Evolutionary conservation across 2,888 invertebrate genomes (phyloP), one percentile per base, ranked within the genome.

Genomic region (Matsumyia berberina): DNA sequence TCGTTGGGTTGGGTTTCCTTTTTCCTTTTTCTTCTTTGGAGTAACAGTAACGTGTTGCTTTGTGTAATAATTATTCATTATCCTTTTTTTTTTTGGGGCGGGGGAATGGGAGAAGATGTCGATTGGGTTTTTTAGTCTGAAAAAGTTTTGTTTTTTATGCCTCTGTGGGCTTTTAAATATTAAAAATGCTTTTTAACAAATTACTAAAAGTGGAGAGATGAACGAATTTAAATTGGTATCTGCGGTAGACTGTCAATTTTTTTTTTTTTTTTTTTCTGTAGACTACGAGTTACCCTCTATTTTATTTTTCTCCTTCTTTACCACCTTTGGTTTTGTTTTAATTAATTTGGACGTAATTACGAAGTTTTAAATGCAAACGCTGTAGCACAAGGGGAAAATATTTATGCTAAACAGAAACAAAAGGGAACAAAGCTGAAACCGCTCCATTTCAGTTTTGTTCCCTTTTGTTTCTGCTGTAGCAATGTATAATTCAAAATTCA

Each of bases 271-370:
- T 11, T 46, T n/a, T n/a, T n/a, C n/a, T n/a, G n/a, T 12, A 51
- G 24, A 44, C 31, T 49, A 39, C 31, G 57, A 62, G 33, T 46
- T 46, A 51, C 33, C 70, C 58, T 77, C 24, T 44, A 64, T 80
- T 31, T 66, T 1, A 60, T 33, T 55, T 64, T 37, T 39, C 33
- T 39, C 5, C 11, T 0, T 69, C 8, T 11, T 15, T 15, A 12
- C 17, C 9, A 35, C 12, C 44, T 62, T 57, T 44, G 49, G 39
- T 69, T 83, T 74, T 49, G 19, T 60, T 73, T 49, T 62, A 73
- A 79, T 83, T 83, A 74, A 79, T 79, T 83, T 58, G 42, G 37
- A 69, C 69, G 11, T 73, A 79, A 73, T 79, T 83, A 57, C 49
- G 69, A 74, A 79, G 62, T 83, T 79, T 37, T 44, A 62, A 60